Percentiles rank a stretch among this genome's conserved stretches.
These are phyloP conservation scores for Drosophila affinis DNA, from an alignment of 2,888 invertebrate species.

Conservation along the genomic window DNA sequence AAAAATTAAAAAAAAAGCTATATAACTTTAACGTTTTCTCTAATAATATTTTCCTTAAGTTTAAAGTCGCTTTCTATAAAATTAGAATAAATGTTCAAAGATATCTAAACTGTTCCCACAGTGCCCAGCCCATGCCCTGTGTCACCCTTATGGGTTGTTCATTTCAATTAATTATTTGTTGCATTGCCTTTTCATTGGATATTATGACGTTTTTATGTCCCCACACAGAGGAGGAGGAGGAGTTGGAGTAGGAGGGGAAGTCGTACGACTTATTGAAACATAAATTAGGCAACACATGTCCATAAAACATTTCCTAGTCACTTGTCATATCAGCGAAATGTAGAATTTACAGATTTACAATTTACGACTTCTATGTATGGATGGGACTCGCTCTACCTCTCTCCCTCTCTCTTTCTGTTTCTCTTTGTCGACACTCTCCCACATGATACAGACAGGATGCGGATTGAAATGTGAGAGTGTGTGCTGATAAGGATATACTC, in stretches of 20 bases:
- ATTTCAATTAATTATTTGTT: constrained; percentile 69
- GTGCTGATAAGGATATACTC: constrained; percentile 32
- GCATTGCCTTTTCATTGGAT: constrained; percentile 67
- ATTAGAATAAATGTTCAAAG: not conserved
- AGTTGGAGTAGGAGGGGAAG: constrained; percentile 26
- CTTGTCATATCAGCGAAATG: constrained; percentile 69
- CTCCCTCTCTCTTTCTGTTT: not conserved
- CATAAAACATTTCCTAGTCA: constrained; percentile 65
- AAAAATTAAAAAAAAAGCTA: too few species aligned
- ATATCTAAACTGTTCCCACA: not conserved
- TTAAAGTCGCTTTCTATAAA: too few species aligned
- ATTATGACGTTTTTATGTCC: constrained; percentile 75
- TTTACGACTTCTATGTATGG: constrained; percentile 52
- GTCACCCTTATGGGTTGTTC: constrained; percentile 23
- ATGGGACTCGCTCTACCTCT: not conserved
- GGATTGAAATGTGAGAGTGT: constrained; percentile 12
- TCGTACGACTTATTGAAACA: constrained; percentile 60
- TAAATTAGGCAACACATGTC: constrained; percentile 74
- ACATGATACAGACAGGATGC: constrained; percentile 32
- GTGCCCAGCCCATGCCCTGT: not conserved
- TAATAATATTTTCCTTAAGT: too few species aligned
- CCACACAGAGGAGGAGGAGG: constrained; percentile 12
- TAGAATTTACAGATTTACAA: constrained; percentile 14
- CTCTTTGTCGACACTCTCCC: not conserved
- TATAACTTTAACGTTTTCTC: too few species aligned